phyloP scores from a whole-genome alignment of 2,888 invertebrate species.

The Xestia c-nigrum region DNA sequence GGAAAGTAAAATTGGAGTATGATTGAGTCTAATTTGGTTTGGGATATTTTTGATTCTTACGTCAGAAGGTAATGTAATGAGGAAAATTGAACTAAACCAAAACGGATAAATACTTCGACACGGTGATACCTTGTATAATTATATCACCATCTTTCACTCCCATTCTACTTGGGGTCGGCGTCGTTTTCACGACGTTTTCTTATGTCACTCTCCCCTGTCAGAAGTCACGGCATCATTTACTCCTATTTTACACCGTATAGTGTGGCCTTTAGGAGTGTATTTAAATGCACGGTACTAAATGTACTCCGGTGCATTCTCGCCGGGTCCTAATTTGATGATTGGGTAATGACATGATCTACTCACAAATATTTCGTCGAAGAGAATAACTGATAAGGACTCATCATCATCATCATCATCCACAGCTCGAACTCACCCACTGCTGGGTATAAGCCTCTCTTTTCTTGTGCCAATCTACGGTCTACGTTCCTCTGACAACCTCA shows the following conservation, averaged over 20 bases:
- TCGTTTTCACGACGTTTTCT: too few species aligned
- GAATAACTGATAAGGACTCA: not conserved
- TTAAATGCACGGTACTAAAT: not conserved
- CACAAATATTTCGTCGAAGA: not conserved
- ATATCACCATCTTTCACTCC: too few species aligned
- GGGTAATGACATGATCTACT: not conserved
- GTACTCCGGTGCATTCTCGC: not conserved
- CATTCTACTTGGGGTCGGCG: too few species aligned
- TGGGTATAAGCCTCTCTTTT: too few species aligned
- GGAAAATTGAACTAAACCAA: not conserved
- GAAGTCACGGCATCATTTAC: too few species aligned
- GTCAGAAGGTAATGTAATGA: not conserved
- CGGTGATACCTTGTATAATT: not conserved
- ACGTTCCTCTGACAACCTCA: too few species aligned
- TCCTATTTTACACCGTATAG: not conserved
- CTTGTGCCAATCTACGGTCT: too few species aligned
- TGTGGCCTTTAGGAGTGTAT: not conserved
- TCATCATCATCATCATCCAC: too few species aligned
- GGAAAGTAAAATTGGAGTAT: constrained; percentile 14
- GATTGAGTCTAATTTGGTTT: not conserved
- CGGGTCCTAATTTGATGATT: not conserved
- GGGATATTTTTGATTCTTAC: constrained; percentile 11
- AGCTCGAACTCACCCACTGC: too few species aligned
- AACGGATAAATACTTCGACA: not conserved
- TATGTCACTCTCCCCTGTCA: too few species aligned